Conservation (phyloP, 2,797 vertebrate species). For the Pyrocephalus nanus region DNA sequence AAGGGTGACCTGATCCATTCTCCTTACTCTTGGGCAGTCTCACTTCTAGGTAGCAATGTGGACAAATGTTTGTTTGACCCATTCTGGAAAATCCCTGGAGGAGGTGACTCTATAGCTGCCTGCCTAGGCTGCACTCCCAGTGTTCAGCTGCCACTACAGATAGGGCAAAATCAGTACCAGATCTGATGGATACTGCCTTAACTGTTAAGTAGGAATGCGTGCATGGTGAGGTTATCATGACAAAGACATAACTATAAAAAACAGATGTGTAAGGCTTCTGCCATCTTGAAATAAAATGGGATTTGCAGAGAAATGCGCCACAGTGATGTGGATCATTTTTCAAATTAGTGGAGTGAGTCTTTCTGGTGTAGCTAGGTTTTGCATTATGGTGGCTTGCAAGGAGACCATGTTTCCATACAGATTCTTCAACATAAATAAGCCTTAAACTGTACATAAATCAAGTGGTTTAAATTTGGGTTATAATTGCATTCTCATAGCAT, state of each 20-base stretch:
- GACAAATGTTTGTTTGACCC: background rate
- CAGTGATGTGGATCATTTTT: background rate
- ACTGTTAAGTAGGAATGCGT: background rate
- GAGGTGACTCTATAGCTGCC: background rate
- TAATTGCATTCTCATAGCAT: accelerated
- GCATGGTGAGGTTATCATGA: background rate
- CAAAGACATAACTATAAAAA: background rate
- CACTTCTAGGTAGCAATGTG: background rate
- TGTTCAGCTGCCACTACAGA: background rate
- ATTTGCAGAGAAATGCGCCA: background rate
- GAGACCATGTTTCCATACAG: background rate
- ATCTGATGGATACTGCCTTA: background rate
- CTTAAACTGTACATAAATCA: background rate
- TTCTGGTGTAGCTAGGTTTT: background rate
- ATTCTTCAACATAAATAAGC: background rate
- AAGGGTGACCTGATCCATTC: background rate
- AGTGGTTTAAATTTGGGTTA: background rate
- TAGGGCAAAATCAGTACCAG: background rate
- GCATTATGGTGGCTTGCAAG: background rate
- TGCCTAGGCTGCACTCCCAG: background rate
- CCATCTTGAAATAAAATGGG: background rate
- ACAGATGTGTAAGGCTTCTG: background rate
- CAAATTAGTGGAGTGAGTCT: background rate
- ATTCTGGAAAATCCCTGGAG: background rate
- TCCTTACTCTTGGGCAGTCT: background rate